Evolutionary conservation across 1,140 invertebrate genomes (phyloP), one percentile per base, ranked within the genome.

Genomic region (Nautilus pompilius): DNA sequence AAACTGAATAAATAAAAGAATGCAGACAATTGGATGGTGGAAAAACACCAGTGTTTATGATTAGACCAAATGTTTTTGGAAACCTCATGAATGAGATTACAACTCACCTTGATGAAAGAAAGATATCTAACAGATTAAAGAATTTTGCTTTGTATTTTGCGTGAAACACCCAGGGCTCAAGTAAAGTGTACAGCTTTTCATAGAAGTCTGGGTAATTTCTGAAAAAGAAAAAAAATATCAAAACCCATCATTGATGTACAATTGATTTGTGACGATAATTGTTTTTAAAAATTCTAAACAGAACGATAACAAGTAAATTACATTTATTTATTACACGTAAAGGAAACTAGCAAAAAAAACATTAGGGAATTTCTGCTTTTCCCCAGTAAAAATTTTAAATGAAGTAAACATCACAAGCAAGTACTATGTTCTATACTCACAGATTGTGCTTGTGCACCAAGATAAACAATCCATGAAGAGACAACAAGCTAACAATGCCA

Each of bases 161-260:
- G 74, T 92, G 89, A 77, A 98, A 93, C 65, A 98, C 90, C 69
- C 90, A 89, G 0, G 92, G 91, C 72, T 92, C 89, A 71, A 97
- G 91, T 87, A 99, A 89, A 1, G 90, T 89, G 83, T 99, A 99
- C 4, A 99, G 84, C 77, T 97, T 95, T 56, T 88, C 88, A 80
- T 95, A 99, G 75, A 99, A 94, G 81, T 97, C 90, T 3, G 95
- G 95, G 83, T 97, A 97, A 77, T 96, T 92, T 65, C 87, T 88
- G 77, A 29, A 82, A 83, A 61, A 67, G 57, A 66, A 33, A 46
- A 41, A 41, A 41, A 41, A 0, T 15, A 41, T 15, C 13, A 41
- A 41, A 41, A 1, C 5, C 56, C 13, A 58, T 58, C 36, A 24
- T 4, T 17, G 28, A 54, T 0, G 17, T 54, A 54, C 17, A 26